These are phyloP conservation scores for Apteryx owenii DNA, from an alignment of 2,113 vertebrate genomes.

Conservation along the genomic window DNA sequence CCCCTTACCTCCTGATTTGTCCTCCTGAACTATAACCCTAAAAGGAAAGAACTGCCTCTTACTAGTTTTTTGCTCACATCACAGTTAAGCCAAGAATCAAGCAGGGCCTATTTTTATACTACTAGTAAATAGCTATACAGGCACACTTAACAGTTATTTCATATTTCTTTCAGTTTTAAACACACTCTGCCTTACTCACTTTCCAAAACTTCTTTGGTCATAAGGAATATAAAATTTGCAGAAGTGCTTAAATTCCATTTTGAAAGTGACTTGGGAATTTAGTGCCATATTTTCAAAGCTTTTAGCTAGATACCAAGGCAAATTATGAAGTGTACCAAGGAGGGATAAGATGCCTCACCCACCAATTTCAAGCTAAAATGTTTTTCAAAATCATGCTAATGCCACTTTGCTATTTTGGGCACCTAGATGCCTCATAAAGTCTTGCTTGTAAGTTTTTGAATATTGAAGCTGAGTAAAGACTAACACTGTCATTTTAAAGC, in stretches of 20 bases:
- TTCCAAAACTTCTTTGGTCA: not conserved
- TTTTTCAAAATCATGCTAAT: not conserved
- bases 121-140: not conserved
- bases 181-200: not conserved
- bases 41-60: not conserved
- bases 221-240: not conserved
- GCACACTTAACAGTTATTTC: not conserved
- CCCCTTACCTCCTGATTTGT: not conserved
- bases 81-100: constrained; percentile 8
- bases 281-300: not conserved
- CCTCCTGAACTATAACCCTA: not conserved
- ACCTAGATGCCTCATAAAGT: not conserved
- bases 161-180: not conserved
- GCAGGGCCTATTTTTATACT: not conserved
- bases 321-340: not conserved
- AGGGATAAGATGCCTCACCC: not conserved
- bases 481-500: not conserved
- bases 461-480: not conserved
- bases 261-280: not conserved
- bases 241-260: not conserved
- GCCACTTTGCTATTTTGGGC: not conserved
- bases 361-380: not conserved
- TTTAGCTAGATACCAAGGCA: not conserved
- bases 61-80: not conserved
- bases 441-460: not conserved